Evolutionary conservation across 2,797 vertebrate species (phyloP), one percentile per base, ranked within the genome.

Genomic region (Urocyon cinereoargenteus): DNA sequence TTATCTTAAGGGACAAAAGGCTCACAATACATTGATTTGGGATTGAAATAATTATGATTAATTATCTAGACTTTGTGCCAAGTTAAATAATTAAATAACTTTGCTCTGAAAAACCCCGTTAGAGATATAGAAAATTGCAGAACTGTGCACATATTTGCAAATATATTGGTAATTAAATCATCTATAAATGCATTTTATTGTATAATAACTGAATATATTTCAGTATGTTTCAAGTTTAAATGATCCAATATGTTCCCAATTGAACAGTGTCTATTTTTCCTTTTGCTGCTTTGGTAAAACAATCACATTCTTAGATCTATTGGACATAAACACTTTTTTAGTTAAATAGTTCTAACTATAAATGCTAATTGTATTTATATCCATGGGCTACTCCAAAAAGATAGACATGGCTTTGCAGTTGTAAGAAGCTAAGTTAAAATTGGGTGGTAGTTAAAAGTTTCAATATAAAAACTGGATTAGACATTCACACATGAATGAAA

Each of bases 351-450:
- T 70, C 45, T 87, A 97, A 77, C 61, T 93, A 51, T 93, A 85
- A 97, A 93, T 94, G 59, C 53, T 94, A 93, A 90, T 87, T 97
- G n/a, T 94, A 53, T 95, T 96, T 53, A 83, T 78, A 86, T 96
- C 81, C 55, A 83, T 73, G 81, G 55, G 53, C 97, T 96, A 78
- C 28, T 85, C 72, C 24, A n/a, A 90, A 96, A 95, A 93, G 75
- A 68, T 59, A 86, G 49, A 92, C 49, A 93, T 55, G 81, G 10
- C 16, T 96, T 97, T 95, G 66, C 40, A 91, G 87, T 93, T 82
- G 57, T 96, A 95, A 86, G 64, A 90, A 94, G 40, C 31, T 6
- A 6, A 94, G 68, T 93, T 96, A 93, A 98, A 97, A 78, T 82
- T 57, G 53, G 18, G 26, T 61, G 24, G 28, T 89, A 90, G 55